These are phyloP conservation scores for Drosophila insularis DNA, from an alignment of 1,140 invertebrate species.

Conservation along the genomic window DNA sequence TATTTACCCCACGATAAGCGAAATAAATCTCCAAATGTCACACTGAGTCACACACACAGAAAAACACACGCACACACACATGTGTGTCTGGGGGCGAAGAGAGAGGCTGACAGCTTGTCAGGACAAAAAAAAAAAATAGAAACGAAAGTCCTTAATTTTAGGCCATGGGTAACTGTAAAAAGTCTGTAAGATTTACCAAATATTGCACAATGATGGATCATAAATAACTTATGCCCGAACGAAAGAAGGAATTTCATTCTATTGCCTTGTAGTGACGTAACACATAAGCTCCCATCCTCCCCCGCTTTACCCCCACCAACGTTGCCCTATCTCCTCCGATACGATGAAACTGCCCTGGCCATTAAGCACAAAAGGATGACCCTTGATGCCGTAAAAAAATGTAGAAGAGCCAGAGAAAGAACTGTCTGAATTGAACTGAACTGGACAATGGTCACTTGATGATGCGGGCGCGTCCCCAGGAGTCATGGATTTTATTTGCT, in stretches of 20 bases:
- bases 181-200: constrained; percentile 76
- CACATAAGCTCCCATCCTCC: constrained; percentile 52
- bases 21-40: constrained; percentile 78
- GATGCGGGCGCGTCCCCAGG: constrained; percentile 71
- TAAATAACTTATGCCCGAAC: constrained; percentile 79
- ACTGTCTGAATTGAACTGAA: constrained; percentile 24
- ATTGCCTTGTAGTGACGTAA: constrained; percentile 64
- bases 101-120: constrained; percentile 44
- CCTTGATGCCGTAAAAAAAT: constrained; percentile 78
- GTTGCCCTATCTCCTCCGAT: constrained; percentile 4
- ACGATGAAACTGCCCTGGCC: constrained; percentile 48
- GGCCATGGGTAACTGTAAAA: constrained; percentile 64
- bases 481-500: constrained; percentile 57
- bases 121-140: constrained; percentile 45
- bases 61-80: constrained; percentile 64
- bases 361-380: constrained; percentile 81
- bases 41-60: constrained; percentile 59
- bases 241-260: constrained; percentile 3
- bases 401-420: constrained; percentile 15
- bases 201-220: constrained; percentile 82
- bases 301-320: not conserved
- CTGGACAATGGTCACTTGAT: constrained; percentile 82
- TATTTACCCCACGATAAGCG: constrained; percentile 70
- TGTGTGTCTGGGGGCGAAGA: constrained; percentile 34
- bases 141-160: constrained; percentile 57